These are phyloP conservation scores for Chelonoidis abingdonii DNA, from an alignment of 2,113 vertebrate species.

Conservation along the genomic window DNA sequence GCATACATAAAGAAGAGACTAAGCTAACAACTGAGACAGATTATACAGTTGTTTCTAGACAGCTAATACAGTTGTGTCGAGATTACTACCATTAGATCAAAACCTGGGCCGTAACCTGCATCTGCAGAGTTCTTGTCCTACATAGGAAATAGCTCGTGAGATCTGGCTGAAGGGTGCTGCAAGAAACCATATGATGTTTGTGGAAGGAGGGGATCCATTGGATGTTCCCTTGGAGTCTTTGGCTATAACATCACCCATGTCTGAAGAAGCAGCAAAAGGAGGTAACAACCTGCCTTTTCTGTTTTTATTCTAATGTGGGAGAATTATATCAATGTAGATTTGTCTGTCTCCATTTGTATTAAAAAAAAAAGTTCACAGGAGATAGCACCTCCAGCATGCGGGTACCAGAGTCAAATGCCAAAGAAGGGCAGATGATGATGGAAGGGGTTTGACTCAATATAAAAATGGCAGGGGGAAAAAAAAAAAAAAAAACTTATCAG, in stretches of 20 bases:
- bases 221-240: constrained; percentile 84
- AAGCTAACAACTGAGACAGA: accelerated
- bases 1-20: not conserved
- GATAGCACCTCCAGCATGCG: not conserved
- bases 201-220: constrained; percentile 84
- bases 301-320: accelerated
- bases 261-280: constrained; percentile 10
- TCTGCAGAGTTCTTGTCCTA: not conserved
- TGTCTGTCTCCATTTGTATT: not conserved
- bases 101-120: not conserved
- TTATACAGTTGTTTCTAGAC: accelerated
- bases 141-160: constrained; percentile 81
- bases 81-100: accelerated
- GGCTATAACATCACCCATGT: constrained; percentile 28
- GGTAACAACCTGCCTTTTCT: constrained; percentile 70
- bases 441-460: not conserved
- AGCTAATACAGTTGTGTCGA: not conserved
- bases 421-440: not conserved
- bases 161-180: constrained; percentile 86
- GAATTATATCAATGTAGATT: not conserved
- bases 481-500: not conserved
- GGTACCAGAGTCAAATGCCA: not conserved
- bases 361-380: not conserved
- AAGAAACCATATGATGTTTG: constrained; percentile 81
- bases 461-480: not conserved